These are phyloP conservation scores for Pogonocichla stellata DNA, from an alignment of 2,113 vertebrate genomes.

Conservation along the genomic window DNA sequence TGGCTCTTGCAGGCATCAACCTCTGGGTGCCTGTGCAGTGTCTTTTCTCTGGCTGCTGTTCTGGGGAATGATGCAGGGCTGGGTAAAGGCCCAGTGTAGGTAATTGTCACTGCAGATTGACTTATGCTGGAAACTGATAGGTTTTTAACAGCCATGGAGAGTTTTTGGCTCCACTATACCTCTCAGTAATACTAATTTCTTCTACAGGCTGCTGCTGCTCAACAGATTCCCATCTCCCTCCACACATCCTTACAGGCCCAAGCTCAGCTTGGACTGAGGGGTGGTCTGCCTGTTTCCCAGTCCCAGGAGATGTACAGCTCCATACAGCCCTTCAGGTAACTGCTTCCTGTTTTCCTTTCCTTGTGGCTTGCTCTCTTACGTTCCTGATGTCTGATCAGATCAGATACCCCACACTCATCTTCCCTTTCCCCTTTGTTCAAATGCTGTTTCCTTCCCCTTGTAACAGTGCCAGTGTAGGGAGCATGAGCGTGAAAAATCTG, in stretches of 20 bases:
- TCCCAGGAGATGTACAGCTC: slow-evolving; percentile 98
- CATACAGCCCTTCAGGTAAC: slow-evolving; percentile 93
- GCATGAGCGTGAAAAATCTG: neutral
- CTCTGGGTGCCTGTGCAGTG: neutral
- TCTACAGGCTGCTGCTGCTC: slow-evolving; percentile 88
- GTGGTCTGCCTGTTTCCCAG: slow-evolving; percentile 94
- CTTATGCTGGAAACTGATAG: neutral
- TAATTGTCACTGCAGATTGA: neutral
- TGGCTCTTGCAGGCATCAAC: neutral
- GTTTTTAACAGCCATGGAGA: neutral
- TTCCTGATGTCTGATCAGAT: neutral
- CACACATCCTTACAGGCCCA: slow-evolving; percentile 97
- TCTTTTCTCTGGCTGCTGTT: neutral
- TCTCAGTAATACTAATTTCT: neutral
- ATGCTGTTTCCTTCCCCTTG: neutral
- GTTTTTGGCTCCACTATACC: neutral
- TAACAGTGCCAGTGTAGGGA: neutral
- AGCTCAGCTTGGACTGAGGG: slow-evolving; percentile 92
- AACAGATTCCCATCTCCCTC: slow-evolving; percentile 97
- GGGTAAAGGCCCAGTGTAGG: neutral
- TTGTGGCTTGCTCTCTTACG: neutral
- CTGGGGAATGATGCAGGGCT: neutral
- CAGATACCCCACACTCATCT: neutral
- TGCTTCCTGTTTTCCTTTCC: neutral
- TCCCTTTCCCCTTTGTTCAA: neutral